Base-by-base conservation (phyloP, 1,140 invertebrate genomes). In the Drepana arcuata region DNA sequence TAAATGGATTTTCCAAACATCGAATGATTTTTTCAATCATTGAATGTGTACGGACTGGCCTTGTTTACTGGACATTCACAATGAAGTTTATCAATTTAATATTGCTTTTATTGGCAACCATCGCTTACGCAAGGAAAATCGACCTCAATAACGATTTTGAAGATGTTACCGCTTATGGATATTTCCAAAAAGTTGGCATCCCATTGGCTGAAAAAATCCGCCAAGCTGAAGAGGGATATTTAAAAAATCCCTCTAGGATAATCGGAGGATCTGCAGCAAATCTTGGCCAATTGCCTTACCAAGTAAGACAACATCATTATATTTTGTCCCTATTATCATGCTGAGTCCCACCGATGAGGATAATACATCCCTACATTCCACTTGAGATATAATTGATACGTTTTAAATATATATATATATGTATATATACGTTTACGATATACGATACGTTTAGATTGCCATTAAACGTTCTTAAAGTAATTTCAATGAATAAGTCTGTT, bases 191-290 rank as follows among this genome's bases (percentile, higher is more conserved):
- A 10, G 33, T 38, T 23, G 57, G 56, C 21, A 61, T 67, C 10
- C 53, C 48, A 2, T 34, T 38, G 28, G 59, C 50, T 1, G 51
- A 60, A 29, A 45, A 37, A 11, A 60, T 62, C 23, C 48, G 45
- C 0, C 40, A 45, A 16, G 39, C 36, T 2, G 59, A 61, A 18
- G 43, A 53, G 30, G 27, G 25, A 24, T n/a, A n/a, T n/a, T n/a
- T n/a, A n/a, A 28, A 34, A 13, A 7, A 24, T 5, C 32, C 31
- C 2, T 45, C 48, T 5, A 59, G 52, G 12, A 64, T 68, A 13
- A 44, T 56, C n/a, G 64, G 64, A 15, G 64, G 64, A 1, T 21
- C 41, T 9, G 41, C 57, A 1, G 51, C 64, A 9, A 34, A 18
- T 2, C 2, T 44, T 7, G 54, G 50, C 31, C 48, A 61, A 21